Conservation (phyloP, 1,140 invertebrate species). For the Bombus impatiens region DNA sequence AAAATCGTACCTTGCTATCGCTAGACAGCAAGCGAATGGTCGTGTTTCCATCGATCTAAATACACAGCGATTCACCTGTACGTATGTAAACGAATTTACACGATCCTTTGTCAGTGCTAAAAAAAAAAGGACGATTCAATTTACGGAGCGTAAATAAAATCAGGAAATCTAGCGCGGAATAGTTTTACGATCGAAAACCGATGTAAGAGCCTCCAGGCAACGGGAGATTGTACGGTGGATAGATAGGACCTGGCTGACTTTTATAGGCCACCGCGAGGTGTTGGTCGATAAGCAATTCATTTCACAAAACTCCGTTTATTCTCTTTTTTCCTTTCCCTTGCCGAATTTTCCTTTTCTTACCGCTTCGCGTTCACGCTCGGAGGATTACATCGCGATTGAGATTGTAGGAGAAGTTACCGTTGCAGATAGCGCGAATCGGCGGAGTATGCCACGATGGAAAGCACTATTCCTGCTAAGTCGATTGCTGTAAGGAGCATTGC, state of each 20-base stretch:
- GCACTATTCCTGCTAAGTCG: background rate
- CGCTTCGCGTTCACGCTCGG: background rate
- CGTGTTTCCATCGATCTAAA: background rate
- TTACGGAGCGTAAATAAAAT: slow-evolving; percentile 20
- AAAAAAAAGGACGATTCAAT: background rate
- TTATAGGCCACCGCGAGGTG: slow-evolving; percentile 18
- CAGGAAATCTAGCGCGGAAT: background rate
- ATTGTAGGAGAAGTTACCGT: background rate
- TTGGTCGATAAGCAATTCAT: slow-evolving; percentile 45
- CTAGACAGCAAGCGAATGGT: background rate
- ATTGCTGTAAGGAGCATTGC: slow-evolving; percentile 13
- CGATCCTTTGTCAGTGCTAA: background rate
- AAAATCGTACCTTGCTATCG: background rate
- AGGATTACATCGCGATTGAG: slow-evolving; percentile 27
- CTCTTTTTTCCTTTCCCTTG: background rate
- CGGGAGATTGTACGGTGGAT: background rate
- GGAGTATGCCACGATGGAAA: background rate
- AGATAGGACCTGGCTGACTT: background rate
- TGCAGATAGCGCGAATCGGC: background rate
- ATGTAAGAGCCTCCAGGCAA: background rate
- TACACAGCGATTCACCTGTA: background rate
- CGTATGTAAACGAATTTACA: background rate
- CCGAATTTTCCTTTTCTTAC: background rate
- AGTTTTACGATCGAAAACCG: slow-evolving; percentile 32
- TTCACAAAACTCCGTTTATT: background rate